Base-by-base conservation (phyloP, 2,888 invertebrate genomes). In the Xestia sexstrigata region DNA sequence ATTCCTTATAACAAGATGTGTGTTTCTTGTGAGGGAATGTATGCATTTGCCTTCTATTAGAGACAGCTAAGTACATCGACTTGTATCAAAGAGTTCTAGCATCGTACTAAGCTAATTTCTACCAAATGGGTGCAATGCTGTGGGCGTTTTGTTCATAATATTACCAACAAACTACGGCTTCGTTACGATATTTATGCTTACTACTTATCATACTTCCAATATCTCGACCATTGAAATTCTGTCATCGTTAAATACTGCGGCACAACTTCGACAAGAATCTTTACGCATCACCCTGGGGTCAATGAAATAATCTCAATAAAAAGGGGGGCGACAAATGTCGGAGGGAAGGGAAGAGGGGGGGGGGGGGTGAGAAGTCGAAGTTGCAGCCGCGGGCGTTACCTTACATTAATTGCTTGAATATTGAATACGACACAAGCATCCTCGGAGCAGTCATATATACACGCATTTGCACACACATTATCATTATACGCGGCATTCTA, bases 151-250 rank as follows among this genome's bases (percentile, higher is more conserved):
- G 87, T 87, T 89, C 85, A 85, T 85, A 85, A 87, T 87, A 85
- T 83, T 89, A 88, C 85, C 85, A 91, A 92, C 91, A 90, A 88
- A 89, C 91, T 93, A 93, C 91, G 88, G 82, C 88, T 86, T 92
- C 88, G 91, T 93, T 92, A 93, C 92, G 91, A 91, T 93, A 93
- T 91, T 95, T 94, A 95, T 91, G 93, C 94, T 96, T 96, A 96
- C 94, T 95, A 95, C 62, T 93, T 94, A 95, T 92, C 85, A 90
- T 90, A 83, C 78, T 79, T 87, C 70, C 80, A 88, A 90, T 88
- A 87, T 88, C 89, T 87, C 84, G 78, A 90, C 81, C 87, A 89
- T 89, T 89, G 89, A 88, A 62, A 89, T 84, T 88, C 88, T 89
- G 90, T 91, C 90, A 90, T 91, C 81, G 83, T 90, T 87, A 85